phyloP scores from a whole-genome alignment of 2,113 vertebrate genomes.

The Phalacrocorax carbo region DNA sequence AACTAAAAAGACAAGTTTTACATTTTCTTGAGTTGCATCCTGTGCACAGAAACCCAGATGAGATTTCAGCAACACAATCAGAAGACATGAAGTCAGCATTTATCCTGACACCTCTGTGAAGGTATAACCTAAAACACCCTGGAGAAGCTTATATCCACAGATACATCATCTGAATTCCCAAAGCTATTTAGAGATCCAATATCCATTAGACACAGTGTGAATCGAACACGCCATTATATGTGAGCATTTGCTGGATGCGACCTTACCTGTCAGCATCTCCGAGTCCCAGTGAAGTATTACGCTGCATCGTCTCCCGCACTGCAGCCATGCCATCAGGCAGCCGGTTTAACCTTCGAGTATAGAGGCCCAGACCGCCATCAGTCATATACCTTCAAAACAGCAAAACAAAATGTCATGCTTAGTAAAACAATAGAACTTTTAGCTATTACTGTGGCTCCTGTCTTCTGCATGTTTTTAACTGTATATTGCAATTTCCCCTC shows the following conservation, averaged over 20 bases:
- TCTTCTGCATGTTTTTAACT: neutral
- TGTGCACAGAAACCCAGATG: neutral
- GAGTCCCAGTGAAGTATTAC: conserved; percentile 83
- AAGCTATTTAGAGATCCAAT: neutral
- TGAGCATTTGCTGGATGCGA: neutral
- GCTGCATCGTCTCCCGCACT: conserved; percentile 89
- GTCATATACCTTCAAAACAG: conserved; percentile 89
- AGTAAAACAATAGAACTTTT: neutral
- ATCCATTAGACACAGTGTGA: neutral
- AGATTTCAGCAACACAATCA: neutral
- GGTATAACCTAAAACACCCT: fast-evolving
- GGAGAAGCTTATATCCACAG: fast-evolving
- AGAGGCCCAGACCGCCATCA: conserved; percentile 91
- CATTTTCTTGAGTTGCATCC: neutral
- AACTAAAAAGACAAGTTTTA: neutral
- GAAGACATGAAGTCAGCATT: neutral
- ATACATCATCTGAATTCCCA: fast-evolving
- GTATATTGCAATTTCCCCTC: fast-evolving
- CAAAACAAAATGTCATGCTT: fast-evolving
- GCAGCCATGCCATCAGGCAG: conserved; percentile 92
- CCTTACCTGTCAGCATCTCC: conserved; percentile 95
- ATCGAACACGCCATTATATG: fast-evolving
- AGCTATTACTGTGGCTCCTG: fast-evolving
- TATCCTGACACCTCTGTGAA: neutral
- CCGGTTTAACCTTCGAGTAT: conserved; percentile 90